Base-by-base conservation (phyloP, 2,797 vertebrate species). In the Apogon talboti region DNA sequence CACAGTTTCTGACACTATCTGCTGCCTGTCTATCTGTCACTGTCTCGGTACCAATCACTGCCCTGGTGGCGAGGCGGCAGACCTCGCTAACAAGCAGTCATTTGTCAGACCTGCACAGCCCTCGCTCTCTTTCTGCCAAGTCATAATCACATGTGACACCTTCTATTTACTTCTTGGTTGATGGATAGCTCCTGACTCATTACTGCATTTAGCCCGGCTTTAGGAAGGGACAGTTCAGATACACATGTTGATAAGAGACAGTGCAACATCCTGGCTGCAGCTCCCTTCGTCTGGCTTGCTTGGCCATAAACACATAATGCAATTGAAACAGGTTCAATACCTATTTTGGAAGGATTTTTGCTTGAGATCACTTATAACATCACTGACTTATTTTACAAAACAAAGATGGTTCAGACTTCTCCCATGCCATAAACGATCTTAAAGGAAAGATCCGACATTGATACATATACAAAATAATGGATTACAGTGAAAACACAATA, bases 141-240 rank as follows among this genome's bases (percentile, higher is more conserved):
- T 83, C 74, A 71, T 83, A 91, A 93, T 91, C 87, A 87, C 79
- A 90, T 83, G 61, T 76, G 89, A 89, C 89, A 86, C 73, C 78
- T 90, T 87, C 52, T 82, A 87, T 89, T 87, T 87, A 71, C 80
- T 86, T 73, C 68, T 74, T 53, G 66, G 71, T 66, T 70, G 81
- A 85, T 71, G 67, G 81, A 81, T 81, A 62, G 82, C 62, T 71
- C 80, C 81, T 89, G 81, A 91, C 81, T 90, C 86, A 86, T 78
- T 79, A 81, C 78, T 78, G 69, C 71, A 57, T 60, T 82, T 74
- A 80, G 60, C 69, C 66, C 30, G 55, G 68, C 72, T 54, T 65
- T 65, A 1, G 8, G 63, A 72, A 33, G 30, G 60, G 81, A 71
- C 65, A 41, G 49, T 48, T 66, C 14, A 2, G 44, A 69, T 70